Base-by-base conservation (phyloP, 2,797 vertebrate genomes). In the Neoniphon sammara region DNA sequence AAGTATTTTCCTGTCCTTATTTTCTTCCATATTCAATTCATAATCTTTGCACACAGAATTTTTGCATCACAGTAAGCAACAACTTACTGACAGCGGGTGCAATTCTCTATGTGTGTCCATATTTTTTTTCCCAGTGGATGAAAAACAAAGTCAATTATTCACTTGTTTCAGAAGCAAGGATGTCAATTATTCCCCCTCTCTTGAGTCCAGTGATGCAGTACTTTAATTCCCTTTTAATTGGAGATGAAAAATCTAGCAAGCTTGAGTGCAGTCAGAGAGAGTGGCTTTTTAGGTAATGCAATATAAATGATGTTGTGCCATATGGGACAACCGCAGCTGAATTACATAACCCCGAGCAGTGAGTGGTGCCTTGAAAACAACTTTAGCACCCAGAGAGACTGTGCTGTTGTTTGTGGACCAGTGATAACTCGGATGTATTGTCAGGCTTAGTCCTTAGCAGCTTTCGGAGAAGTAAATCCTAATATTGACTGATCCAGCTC, bases 81-180 rank as follows among this genome's bases (percentile, higher is more conserved):
- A 55, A 31, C 27, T 59, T 63, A 27, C 78, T 46, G 67, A 80
- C 9, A 12, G 36, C 12, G 12, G 60, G 83, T 72, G 65, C 47
- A 71, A n/a, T 81, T 85, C 70, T 76, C 49, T 15, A 47, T 60
- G 71, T 17, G 20, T 49, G 58, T 18, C 27, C 12, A 2, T 20
- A 2, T 72, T 23, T 72, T 70, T 66, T 39, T 34, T 17, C 56
- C 49, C 17, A 20, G 74, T 4, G 27, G 84, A 75, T 71, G 77
- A 80, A 89, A 90, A 91, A 91, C 88, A 89, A 88, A 84, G 82
- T 90, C 66, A 91, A 92, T 92, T 82, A 91, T 92, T 93, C 75
- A 92, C 77, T 88, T 80, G 75, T 87, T 86, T 90, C 82, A 73
- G 74, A 57, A 87, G 80, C 12, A 42, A 89, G 75, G 54, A 1